Evolutionary conservation across 1,140 invertebrate genomes (phyloP), one percentile per base, ranked within the genome.

Genomic region (Venustaconcha ellipsiformis): DNA sequence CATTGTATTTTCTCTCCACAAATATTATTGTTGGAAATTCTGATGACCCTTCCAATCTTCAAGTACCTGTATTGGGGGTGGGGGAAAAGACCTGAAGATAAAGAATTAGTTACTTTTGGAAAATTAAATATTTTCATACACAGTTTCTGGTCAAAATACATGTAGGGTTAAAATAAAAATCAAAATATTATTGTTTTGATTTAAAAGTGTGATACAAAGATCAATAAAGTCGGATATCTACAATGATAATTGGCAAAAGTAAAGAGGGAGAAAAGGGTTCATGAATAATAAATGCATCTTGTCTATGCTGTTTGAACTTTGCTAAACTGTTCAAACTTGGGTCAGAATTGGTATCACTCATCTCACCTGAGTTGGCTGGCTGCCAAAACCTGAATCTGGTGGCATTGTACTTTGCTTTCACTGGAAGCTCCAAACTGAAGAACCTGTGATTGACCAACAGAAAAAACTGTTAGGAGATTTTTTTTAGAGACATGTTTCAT

Each of bases 371-470:
- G 84, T 88, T 88, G 8, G 83, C 78, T 13, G 91, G 89, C 74
- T 91, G 91, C 90, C 90, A 91, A 66, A 91, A 87, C 48, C 90
- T 76, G 66, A 91, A 89, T 48, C 90, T 83, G 20, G 90, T 91
- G 12, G 90, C 84, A 80, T 91, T 91, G n/a, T 86, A 87, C 60
- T 81, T 83, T 2, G 88, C 84, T 37, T 67, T 67, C 60, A 76
- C 71, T 26, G 87, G 85, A 57, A 88, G 69, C 20, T 76, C 62
- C 48, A 88, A n/a, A 62, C 80, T 81, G 71, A 84, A 87, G 65
- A 85, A 87, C 63, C 88, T 88, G 72, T n/a, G 70, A 70, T 15
- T 37, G 57, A n/a, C n/a, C 2, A 18, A 18, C 5, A 77, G 58
- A 70, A 70, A 13, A 73, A 69, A 57, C 55, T 1, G 56, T 17